A percentile compares a stretch with the other conserved stretches of the same genome.
phyloP scores from a whole-genome alignment of 2,888 invertebrate species.

The Pammene fasciana region DNA sequence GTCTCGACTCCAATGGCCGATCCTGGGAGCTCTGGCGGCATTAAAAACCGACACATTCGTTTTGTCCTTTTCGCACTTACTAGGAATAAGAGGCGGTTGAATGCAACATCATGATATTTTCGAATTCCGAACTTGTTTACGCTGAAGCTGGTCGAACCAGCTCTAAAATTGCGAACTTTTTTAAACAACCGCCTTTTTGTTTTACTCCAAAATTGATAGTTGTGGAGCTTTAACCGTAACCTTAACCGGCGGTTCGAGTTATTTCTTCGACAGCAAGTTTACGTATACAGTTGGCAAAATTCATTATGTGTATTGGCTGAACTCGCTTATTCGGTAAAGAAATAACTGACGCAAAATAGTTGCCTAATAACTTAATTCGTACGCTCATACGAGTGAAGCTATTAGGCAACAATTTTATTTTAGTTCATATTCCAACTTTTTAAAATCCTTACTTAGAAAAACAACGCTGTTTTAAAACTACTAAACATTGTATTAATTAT shows the following conservation, averaged over 20 bases:
- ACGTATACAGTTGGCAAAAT: conserved; percentile 9
- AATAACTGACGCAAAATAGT: too few species aligned
- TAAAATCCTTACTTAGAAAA: too few species aligned
- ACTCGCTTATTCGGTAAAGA: too few species aligned
- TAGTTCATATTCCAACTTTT: too few species aligned
- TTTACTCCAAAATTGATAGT: conserved; percentile 49
- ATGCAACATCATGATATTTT: conserved; percentile 7
- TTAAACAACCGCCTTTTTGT: conserved; percentile 59
- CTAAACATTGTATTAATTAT: too few species aligned
- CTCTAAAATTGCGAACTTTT: conserved; percentile 76
- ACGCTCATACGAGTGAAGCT: too few species aligned
- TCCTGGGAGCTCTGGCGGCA: conserved; percentile 7
- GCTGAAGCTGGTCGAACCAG: conserved; percentile 57
- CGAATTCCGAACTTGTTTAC: conserved; percentile 2
- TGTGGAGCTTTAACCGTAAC: conserved; percentile 38
- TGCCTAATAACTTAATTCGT: too few species aligned
- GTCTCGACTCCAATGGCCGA: conserved; percentile 58
- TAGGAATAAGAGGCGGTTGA: not conserved
- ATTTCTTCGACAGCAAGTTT: conserved; percentile 25
- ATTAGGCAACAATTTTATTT: too few species aligned
- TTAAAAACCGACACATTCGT: conserved; percentile 17
- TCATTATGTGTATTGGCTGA: not conserved
- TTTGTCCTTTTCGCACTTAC: conserved; percentile 9
- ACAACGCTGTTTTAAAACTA: too few species aligned
- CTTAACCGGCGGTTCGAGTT: conserved; percentile 32